A percentile compares a stretch with the other conserved stretches of the same genome.
These are phyloP conservation scores for Danaus melanippus DNA, from an alignment of 1,140 invertebrate genomes.

Conservation along the genomic window DNA sequence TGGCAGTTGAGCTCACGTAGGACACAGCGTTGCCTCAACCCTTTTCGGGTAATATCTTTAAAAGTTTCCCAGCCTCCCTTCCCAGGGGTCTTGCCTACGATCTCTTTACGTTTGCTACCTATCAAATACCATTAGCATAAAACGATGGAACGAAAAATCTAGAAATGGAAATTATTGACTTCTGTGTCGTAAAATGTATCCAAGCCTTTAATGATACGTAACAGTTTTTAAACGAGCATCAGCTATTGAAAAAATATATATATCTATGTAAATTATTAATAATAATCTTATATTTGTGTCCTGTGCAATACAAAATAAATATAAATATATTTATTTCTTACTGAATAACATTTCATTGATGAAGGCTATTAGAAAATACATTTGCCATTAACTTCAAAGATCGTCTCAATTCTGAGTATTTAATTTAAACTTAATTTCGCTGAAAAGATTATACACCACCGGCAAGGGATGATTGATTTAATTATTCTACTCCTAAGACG, in stretches of 20 bases:
- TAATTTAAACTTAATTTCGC: slow-evolving; percentile 59
- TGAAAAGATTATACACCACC: slow-evolving; percentile 66
- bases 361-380: slow-evolving; percentile 9
- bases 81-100: slow-evolving; percentile 34
- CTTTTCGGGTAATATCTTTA: slow-evolving; percentile 69
- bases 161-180: slow-evolving; percentile 3
- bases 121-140: slow-evolving; percentile 54
- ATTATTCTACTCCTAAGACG: slow-evolving; percentile 65
- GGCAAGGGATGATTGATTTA: slow-evolving; percentile 68
- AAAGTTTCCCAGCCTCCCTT: slow-evolving; percentile 51
- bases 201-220: neutral
- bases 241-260: no score
- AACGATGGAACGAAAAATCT: slow-evolving; percentile 18
- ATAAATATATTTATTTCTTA: no score
- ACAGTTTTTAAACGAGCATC: neutral
- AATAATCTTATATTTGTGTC: no score
- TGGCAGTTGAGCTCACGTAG: slow-evolving; percentile 59
- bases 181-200: neutral
- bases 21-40: slow-evolving; percentile 54
- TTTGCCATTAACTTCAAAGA: slow-evolving; percentile 24
- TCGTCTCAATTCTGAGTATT: slow-evolving; percentile 37
- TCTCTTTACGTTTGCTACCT: slow-evolving; percentile 55
- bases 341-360: no score
- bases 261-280: no score
- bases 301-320: no score